A percentile compares a stretch with the other conserved stretches of the same genome.
Evolutionary conservation across 2,797 vertebrate species (phyloP).

Genomic region (Huso huso): DNA sequence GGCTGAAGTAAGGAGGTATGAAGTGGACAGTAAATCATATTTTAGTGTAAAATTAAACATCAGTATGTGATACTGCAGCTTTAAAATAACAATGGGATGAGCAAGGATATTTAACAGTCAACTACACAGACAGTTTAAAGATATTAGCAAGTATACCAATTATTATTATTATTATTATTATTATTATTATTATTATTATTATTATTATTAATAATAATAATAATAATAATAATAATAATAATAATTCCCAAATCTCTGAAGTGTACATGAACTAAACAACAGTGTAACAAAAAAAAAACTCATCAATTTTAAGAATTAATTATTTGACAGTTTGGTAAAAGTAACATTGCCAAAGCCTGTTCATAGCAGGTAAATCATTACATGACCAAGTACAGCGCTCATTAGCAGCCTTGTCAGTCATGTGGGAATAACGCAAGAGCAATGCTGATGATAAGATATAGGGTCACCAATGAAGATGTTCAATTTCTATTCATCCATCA

Average conservation of each 20-base stretch:
- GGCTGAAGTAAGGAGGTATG: no score
- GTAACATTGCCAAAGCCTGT: slow-evolving; percentile 33
- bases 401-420: slow-evolving; percentile 66
- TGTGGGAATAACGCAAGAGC: slow-evolving; percentile 33
- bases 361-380: slow-evolving; percentile 43
- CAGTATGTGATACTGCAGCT: no score
- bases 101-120: no score
- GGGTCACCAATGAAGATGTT: slow-evolving; percentile 60
- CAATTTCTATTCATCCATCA: slow-evolving; percentile 60
- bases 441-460: slow-evolving; percentile 27
- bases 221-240: no score
- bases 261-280: not conserved
- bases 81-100: no score
- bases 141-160: no score
- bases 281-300: not conserved
- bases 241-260: not conserved
- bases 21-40: no score
- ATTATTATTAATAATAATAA: no score
- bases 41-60: no score
- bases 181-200: no score
- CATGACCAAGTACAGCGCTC: slow-evolving; percentile 52
- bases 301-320: slow-evolving; percentile 23
- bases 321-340: slow-evolving; percentile 28
- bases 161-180: no score
- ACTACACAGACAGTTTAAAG: no score